These are phyloP conservation scores for Caenorhabditis sinica DNA, from an alignment of 2,888 invertebrate genomes.

Conservation along the genomic window DNA sequence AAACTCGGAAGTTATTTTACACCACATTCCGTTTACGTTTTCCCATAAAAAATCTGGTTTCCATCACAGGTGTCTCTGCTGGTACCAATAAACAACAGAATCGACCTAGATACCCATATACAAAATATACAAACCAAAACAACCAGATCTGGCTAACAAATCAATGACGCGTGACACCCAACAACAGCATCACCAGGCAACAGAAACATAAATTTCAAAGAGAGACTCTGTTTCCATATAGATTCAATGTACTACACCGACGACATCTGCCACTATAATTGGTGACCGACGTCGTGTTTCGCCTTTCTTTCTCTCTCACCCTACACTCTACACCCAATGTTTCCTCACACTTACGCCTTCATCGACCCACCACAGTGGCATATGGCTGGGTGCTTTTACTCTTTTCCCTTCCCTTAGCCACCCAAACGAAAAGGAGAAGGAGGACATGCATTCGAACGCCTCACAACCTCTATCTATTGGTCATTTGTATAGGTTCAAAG, in stretches of 20 bases:
- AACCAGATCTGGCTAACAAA: constrained; percentile 45
- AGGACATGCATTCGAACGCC: constrained; percentile 18
- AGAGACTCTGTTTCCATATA: constrained; percentile 30
- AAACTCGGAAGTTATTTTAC: too few species aligned
- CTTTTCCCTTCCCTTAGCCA: constrained; percentile 13
- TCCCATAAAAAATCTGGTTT: constrained; percentile 19
- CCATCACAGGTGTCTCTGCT: not conserved
- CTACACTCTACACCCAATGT: constrained; percentile 11
- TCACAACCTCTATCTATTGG: not conserved
- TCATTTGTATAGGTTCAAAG: constrained; percentile 3
- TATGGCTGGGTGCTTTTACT: constrained; percentile 42
- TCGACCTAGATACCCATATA: constrained; percentile 30
- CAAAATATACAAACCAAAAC: constrained; percentile 25
- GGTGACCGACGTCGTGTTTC: constrained; percentile 46
- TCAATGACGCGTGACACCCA: constrained; percentile 54
- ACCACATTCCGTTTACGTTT: not conserved
- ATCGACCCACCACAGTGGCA: constrained; percentile 40
- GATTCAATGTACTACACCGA: constrained; percentile 44
- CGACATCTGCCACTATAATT: constrained; percentile 65
- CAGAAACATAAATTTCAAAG: constrained; percentile 18
- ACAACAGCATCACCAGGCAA: constrained; percentile 6
- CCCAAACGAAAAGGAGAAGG: constrained; percentile 12
- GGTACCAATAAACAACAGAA: constrained; percentile 2
- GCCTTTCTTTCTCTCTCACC: constrained; percentile 18
- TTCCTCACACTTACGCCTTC: constrained; percentile 17